phyloP scores from a whole-genome alignment of 2,113 vertebrate genomes.

The Rhabdomys dilectus region DNA sequence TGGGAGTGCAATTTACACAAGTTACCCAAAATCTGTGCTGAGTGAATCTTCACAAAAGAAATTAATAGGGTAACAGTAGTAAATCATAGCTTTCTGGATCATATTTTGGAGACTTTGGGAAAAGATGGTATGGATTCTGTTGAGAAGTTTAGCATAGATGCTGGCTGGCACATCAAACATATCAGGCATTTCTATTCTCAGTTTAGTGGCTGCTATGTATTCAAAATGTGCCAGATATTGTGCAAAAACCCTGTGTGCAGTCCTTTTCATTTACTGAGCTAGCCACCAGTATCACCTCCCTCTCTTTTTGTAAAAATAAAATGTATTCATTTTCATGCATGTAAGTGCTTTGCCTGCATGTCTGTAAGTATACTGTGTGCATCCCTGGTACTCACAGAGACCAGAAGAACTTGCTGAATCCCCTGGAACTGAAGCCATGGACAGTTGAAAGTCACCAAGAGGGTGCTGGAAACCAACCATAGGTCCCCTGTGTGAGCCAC shows the following conservation, averaged over 20 bases:
- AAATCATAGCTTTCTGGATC: background rate
- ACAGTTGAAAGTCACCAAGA: background rate
- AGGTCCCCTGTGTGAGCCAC: background rate
- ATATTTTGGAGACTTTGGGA: background rate
- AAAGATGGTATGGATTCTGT: background rate
- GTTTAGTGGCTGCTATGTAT: background rate
- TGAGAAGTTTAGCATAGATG: background rate
- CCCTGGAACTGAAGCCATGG: background rate
- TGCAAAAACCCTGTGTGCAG: background rate
- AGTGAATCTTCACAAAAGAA: background rate
- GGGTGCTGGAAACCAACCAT: background rate
- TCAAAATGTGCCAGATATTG: background rate
- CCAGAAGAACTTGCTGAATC: background rate
- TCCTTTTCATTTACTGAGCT: background rate
- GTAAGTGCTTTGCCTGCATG: background rate
- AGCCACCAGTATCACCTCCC: background rate
- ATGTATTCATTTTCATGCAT: background rate
- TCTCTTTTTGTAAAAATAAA: background rate
- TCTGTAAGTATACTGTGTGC: background rate
- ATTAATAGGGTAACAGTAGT: background rate
- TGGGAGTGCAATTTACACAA: background rate
- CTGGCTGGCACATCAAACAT: too few relatives aligned
- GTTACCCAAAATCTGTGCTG: background rate
- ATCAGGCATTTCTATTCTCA: background rate
- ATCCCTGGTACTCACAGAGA: background rate